Base-by-base conservation (phyloP, 2,888 invertebrate species). In the Dugesia japonica region DNA sequence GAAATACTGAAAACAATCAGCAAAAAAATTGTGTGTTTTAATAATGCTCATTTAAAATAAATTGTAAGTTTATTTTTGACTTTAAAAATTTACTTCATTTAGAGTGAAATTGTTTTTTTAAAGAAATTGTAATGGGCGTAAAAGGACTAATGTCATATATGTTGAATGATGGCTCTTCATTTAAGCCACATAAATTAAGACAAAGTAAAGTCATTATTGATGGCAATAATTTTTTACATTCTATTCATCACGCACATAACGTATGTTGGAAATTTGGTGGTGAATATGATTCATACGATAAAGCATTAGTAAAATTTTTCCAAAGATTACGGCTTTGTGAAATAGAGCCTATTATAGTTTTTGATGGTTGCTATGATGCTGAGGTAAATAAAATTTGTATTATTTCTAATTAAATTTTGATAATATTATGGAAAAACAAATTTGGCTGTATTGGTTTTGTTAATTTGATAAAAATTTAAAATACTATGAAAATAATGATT, bases 341-440 rank as follows among this genome's bases (percentile, higher is more conserved):
- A 20, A 80, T 85, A 15, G 76, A 79, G 28, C 82, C 83, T 0
- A 82, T 80, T 79, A 81, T 85, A 72, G 80, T 85, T 13, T 82
- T 84, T 79, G 85, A 85, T 80, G 85, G 85, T 15, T 82, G 82
- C 1, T 82, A 83, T 79, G 82, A 82, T 31, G 79, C 80, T 7
- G 81, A 82, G 79, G 82, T 82, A 74, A 79, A 80, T n/a, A n/a
- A n/a, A n/a, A n/a, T n/a, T n/a, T n/a, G n/a, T n/a, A n/a, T n/a
- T n/a, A n/a, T n/a, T n/a, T n/a, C n/a, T n/a, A n/a, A n/a, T n/a
- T n/a, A n/a, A n/a, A n/a, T n/a, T n/a, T n/a, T n/a, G n/a, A n/a
- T n/a, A n/a, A n/a, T n/a, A n/a, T n/a, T n/a, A n/a, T n/a, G n/a
- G n/a, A n/a, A n/a, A n/a, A n/a, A n/a, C n/a, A n/a, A n/a, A n/a